Evolutionary conservation across 2,797 vertebrate species (phyloP), one percentile per base, ranked within the genome.

Genomic region (Lepus townsendii): DNA sequence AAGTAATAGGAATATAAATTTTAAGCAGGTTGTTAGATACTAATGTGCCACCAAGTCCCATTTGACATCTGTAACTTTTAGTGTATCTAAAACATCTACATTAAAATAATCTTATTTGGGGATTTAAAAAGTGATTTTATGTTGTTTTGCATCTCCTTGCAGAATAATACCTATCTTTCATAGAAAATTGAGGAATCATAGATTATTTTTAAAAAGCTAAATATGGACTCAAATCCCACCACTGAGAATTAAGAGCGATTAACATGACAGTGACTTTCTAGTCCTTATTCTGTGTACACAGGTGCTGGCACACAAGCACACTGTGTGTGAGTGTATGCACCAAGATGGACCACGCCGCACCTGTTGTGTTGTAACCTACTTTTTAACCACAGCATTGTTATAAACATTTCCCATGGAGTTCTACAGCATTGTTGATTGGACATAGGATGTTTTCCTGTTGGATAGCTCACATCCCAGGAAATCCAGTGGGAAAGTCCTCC

Each of bases 1-100:
- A 0, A 1, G 27, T 60, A 2, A 26, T 14, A 11, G 0, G 9
- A 77, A 62, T 84, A 66, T 17, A 82, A 65, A 0, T 0, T 6
- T 12, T 89, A 27, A 78, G 20, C 79, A 8, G 20, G 77, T 97
- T 95, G 85, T 69, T 94, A 82, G 94, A 32, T 5, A 71, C 6
- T 0, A 1, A 72, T 3, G 19, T 0, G 0, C 91, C 32, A 35
- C 13, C 20, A 69, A 27, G 3, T 16, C 91, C 62, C 14, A 0
- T 54, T 47, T 47, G 87, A 94, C 32, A 80, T 66, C 2, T 77
- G 14, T 78, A 68, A 54, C 4, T 79, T 94, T 54, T 35, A 89
- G 50, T 22, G 16, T 90, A 10, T 2, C 0, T 79, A n/a, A 76
- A 72, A 84, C 32, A 60, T 54, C 85, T 38, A 69, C n/a, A 73